These are phyloP conservation scores for Pegoplata infirma DNA, from an alignment of 2,888 invertebrate genomes.

Conservation along the genomic window DNA sequence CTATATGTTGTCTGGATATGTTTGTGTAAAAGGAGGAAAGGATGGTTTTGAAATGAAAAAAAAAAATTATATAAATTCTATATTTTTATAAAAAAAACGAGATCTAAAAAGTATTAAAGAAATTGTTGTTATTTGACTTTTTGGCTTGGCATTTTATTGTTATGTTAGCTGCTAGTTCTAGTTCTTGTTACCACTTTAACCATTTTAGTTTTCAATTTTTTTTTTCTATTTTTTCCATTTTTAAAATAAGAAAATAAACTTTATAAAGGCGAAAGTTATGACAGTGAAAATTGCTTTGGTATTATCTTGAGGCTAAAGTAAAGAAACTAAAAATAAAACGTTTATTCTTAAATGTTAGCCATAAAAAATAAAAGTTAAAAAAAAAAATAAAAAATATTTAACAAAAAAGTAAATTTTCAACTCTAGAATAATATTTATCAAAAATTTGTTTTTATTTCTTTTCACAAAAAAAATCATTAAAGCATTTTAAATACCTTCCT, in stretches of 20 bases:
- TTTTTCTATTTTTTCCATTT: background rate
- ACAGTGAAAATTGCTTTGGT: constrained; percentile 60
- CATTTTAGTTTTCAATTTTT: constrained; percentile 6
- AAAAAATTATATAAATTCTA: constrained; percentile 49
- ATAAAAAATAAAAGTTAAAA: background rate
- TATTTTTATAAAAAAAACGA: constrained; percentile 28
- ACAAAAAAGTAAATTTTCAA: no score
- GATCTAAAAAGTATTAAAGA: constrained; percentile 30
- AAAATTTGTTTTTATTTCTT: background rate
- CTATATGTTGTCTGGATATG: constrained; percentile 11
- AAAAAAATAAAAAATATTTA: no score
- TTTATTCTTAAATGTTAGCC: background rate
- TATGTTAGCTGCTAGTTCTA: constrained; percentile 50
- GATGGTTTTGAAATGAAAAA: constrained; percentile 10
- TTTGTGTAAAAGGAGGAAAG: background rate
- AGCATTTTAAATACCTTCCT: constrained; percentile 2
- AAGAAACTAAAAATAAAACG: constrained; percentile 6
- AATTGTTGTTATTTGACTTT: constrained; percentile 57
- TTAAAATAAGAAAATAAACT: constrained; percentile 17
- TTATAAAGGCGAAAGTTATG: constrained; percentile 59
- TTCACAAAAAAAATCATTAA: background rate
- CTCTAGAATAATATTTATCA: no score
- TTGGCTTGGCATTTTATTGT: constrained; percentile 60
- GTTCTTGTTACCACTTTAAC: constrained; percentile 54
- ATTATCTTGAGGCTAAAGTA: constrained; percentile 46